phyloP scores from a whole-genome alignment of 2,797 vertebrate genomes.

The Halcyon badia region DNA sequence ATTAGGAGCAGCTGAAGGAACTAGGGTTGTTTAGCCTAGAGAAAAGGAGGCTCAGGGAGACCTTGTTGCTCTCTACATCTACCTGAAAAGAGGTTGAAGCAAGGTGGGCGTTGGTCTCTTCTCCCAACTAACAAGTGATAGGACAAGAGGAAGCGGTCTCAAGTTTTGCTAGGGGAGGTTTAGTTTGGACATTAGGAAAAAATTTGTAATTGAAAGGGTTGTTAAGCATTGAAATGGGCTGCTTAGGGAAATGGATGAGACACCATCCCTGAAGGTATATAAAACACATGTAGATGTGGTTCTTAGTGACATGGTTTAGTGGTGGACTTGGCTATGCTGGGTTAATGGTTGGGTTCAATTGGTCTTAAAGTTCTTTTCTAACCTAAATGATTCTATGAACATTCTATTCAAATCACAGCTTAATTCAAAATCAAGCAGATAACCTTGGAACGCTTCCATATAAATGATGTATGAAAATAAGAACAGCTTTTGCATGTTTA shows the following conservation, averaged over 20 bases:
- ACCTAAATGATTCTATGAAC: neutral
- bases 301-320: neutral
- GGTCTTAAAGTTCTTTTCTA: neutral
- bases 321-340: neutral
- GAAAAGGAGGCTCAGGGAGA: neutral
- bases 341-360: neutral
- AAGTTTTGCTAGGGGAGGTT: neutral
- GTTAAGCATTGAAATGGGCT: neutral
- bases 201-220: neutral
- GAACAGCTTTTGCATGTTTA: neutral
- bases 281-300: neutral
- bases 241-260: neutral
- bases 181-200: neutral
- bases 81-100: neutral
- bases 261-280: neutral
- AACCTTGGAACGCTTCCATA: neutral
- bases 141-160: neutral
- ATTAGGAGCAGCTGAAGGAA: neutral
- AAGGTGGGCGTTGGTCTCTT: neutral
- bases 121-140: neutral
- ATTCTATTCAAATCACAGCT: neutral
- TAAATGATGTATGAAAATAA: neutral
- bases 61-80: neutral
- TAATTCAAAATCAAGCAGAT: neutral
- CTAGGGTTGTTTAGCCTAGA: neutral